Base-by-base conservation (phyloP, 2,888 invertebrate species). In the Trypoxylon attenuatum region DNA sequence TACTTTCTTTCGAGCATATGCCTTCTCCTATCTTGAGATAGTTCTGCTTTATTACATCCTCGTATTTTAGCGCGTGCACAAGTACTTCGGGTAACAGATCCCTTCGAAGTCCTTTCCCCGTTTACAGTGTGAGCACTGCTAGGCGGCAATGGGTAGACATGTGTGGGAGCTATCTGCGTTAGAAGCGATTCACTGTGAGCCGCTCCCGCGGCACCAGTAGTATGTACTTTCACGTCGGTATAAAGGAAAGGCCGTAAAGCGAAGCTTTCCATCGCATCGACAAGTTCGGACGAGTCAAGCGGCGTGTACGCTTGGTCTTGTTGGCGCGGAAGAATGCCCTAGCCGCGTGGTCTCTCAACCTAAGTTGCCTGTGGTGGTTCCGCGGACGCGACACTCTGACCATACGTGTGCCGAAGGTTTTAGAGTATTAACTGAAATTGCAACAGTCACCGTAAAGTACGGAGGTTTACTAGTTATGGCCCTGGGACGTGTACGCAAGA, bases 391-490 rank as follows among this genome's bases (percentile, higher is more conserved):
- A 10, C 3, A 6, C 10, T 10, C 33, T 10, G 10, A 4, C 58
- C 69, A 67, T 76, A 72, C 73, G 71, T 63, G 67, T 76, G 61
- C 74, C 74, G 55, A 76, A 78, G 79, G 80, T 84, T 84, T 84
- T 84, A 84, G 83, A 80, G 84, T 83, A 82, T 82, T 83, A 84
- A 84, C 81, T 82, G 82, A 84, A 84, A 84, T 84, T 84, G 84
- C 84, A 81, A 81, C 78, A 77, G 66, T 69, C 58, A 46, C 61
- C 76, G 77, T 82, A 83, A 83, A 84, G 78, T 76, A 72, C 69
- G 72, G 69, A 63, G 76, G 71, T 79, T 78, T 79, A 75, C 69
- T 73, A 68, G 71, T 16, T 55, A 22, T 45, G 42, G 29, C 23
- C 43, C 38, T 39, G 33, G 39, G 29, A 25, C n/a, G 54, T 58